A percentile compares a stretch with the other conserved stretches of the same genome.
These are phyloP conservation scores for Eulacestoma nigropectus DNA, from an alignment of 2,113 vertebrate genomes.

Conservation along the genomic window DNA sequence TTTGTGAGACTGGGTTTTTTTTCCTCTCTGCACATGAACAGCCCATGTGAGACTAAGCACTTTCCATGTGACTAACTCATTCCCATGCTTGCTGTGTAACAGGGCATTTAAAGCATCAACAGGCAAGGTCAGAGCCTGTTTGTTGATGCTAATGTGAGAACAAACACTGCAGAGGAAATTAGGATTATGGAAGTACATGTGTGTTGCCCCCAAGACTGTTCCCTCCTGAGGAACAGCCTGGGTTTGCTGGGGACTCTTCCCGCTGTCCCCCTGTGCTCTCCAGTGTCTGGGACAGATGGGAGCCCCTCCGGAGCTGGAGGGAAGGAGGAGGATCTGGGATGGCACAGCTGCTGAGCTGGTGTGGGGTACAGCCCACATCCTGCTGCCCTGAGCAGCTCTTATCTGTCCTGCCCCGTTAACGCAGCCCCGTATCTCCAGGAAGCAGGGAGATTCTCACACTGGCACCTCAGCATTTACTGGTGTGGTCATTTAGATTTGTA, in stretches of 20 bases:
- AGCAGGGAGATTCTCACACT: neutral
- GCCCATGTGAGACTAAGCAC: constrained; percentile 71
- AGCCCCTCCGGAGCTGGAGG: neutral
- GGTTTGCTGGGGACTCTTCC: neutral
- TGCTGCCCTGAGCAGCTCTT: neutral
- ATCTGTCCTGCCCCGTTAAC: neutral
- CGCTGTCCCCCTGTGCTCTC: neutral
- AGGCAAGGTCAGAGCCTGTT: constrained; percentile 46
- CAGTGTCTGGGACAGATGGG: neutral
- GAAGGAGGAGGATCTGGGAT: neutral
- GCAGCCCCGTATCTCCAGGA: neutral
- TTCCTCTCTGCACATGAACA: constrained; percentile 62
- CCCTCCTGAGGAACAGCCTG: neutral
- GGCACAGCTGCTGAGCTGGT: neutral
- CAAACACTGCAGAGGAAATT: constrained; percentile 28
- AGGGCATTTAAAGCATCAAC: constrained; percentile 43
- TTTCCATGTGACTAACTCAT: constrained; percentile 73
- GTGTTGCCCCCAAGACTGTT: neutral
- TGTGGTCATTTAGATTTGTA: neutral
- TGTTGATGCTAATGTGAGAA: constrained; percentile 8
- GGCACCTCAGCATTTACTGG: neutral
- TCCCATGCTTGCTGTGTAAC: constrained; percentile 59
- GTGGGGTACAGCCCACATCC: neutral
- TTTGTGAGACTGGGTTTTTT: constrained; percentile 50
- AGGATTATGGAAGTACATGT: neutral